Evolutionary conservation across 2,888 invertebrate species (phyloP).

Genomic region (Cistogaster globosa): DNA sequence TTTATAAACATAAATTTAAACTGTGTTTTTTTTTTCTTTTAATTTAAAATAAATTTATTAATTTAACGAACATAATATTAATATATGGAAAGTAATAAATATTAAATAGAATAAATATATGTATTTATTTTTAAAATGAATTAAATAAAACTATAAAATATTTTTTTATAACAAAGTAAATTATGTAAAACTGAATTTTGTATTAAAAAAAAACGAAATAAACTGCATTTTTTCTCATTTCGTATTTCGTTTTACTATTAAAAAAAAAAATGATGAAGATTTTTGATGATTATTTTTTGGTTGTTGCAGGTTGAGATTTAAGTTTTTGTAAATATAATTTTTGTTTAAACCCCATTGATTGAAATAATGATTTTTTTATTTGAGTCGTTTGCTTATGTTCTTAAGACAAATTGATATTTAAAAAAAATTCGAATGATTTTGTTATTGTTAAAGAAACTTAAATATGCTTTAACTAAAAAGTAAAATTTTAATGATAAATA

Average conservation of each 20-base stretch:
- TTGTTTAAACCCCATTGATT: constrained; percentile 68
- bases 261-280: constrained; percentile 63
- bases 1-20: constrained; percentile 9
- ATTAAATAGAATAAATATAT: constrained; percentile 28
- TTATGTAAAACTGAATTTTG: constrained; percentile 68
- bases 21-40: constrained; percentile 16
- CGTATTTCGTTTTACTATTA: constrained; percentile 52
- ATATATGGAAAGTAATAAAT: not conserved
- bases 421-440: constrained; percentile 67
- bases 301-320: constrained; percentile 81
- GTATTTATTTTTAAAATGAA: constrained; percentile 39
- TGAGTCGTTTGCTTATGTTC: constrained; percentile 41
- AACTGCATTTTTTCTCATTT: constrained; percentile 68
- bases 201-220: constrained; percentile 73
- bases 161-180: constrained; percentile 61
- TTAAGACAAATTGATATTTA: constrained; percentile 6
- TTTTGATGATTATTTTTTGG: constrained; percentile 78
- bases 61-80: constrained; percentile 17
- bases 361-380: constrained; percentile 43
- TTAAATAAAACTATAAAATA: constrained; percentile 60
- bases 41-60: not conserved
- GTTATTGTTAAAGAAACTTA: constrained; percentile 54
- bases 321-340: constrained; percentile 66
- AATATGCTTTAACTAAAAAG: constrained; percentile 64
- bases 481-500: constrained; percentile 45